A percentile compares a stretch with the other conserved stretches of the same genome.
These are phyloP conservation scores for Epinotia brunnichana DNA, from an alignment of 2,888 invertebrate genomes.

Conservation along the genomic window DNA sequence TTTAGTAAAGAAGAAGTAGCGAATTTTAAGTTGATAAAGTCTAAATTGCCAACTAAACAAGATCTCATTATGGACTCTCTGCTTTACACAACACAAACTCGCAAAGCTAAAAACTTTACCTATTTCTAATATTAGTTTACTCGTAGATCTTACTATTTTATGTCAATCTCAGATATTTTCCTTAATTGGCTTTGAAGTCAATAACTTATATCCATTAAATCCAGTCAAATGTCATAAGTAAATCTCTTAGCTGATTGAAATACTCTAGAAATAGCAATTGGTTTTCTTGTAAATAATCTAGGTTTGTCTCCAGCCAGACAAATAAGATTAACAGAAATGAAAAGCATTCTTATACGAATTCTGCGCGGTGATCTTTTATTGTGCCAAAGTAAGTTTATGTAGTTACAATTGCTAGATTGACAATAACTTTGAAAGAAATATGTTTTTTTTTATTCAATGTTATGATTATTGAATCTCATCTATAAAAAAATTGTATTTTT, in stretches of 20 bases:
- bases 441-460: no score
- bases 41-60: no score
- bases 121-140: no score
- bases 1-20: no score
- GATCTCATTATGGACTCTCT: no score
- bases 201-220: background rate
- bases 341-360: background rate
- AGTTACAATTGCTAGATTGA: background rate
- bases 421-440: no score
- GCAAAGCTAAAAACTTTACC: no score
- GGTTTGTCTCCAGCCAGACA: slow-evolving; percentile 7
- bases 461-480: no score
- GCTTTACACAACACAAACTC: no score
- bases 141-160: background rate
- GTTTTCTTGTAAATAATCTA: slow-evolving; percentile 7
- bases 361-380: slow-evolving; percentile 2
- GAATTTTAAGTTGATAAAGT: no score
- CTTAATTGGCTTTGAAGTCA: background rate
- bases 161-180: background rate
- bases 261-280: background rate
- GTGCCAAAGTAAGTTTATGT: background rate
- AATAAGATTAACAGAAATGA: slow-evolving; percentile 20
- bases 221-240: background rate
- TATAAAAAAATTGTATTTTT: no score
- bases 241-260: slow-evolving; percentile 4